Evolutionary conservation across 2,797 vertebrate species (phyloP).

Genomic region (Glyptemys insculpta): DNA sequence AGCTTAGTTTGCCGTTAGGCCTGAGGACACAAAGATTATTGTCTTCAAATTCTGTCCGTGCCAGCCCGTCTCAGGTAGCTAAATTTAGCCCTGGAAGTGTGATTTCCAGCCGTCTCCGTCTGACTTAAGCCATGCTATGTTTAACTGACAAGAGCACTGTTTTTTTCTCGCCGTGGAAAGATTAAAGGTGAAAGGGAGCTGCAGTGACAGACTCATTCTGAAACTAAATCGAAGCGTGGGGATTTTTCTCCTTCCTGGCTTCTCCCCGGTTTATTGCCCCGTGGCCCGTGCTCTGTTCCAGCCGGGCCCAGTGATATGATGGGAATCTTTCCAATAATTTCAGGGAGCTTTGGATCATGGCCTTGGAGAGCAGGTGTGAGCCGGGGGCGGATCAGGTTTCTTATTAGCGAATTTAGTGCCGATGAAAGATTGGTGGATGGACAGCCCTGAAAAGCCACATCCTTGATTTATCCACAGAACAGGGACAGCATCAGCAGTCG

Average conservation of each 20-base stretch:
- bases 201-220: background rate
- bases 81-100: constrained; percentile 17
- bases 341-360: background rate
- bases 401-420: background rate
- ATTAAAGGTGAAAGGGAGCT: constrained; percentile 36
- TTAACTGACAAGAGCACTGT: constrained; percentile 61
- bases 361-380: background rate
- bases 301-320: background rate
- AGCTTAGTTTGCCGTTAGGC: background rate
- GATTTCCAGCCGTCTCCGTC: constrained; percentile 17
- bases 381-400: background rate
- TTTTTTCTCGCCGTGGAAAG: constrained; percentile 50
- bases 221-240: background rate
- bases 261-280: background rate
- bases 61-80: background rate
- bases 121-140: constrained; percentile 33
- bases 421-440: background rate
- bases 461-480: background rate
- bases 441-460: background rate
- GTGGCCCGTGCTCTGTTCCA: background rate
- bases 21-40: background rate
- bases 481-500: background rate
- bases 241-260: background rate
- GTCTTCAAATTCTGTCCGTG: background rate
- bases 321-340: background rate